Evolutionary conservation across 92 coral and sea anemone species (phyloP).

Genomic region (Epizoanthus fatuus): DNA sequence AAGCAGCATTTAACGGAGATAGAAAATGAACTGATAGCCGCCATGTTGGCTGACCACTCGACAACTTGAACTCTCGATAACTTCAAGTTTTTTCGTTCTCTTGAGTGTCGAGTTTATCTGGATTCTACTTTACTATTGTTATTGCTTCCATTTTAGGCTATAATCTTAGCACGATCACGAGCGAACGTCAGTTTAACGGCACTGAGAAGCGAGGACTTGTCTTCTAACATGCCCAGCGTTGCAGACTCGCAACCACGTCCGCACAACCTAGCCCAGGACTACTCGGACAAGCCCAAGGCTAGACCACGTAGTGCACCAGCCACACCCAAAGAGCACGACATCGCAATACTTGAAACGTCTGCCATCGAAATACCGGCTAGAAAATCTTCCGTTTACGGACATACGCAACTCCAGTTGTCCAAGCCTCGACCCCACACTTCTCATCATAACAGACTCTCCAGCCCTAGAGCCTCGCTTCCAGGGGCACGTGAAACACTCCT

Average conservation of each 20-base stretch:
- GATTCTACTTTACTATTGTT: not conserved
- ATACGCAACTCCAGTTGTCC: constrained; percentile 19
- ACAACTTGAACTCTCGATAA: too few species aligned
- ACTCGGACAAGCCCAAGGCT: constrained; percentile 8
- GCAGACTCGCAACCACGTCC: not conserved
- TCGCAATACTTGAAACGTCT: constrained; percentile 65
- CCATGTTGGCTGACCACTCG: too few species aligned
- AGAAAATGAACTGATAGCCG: too few species aligned
- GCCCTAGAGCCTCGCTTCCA: constrained; percentile 70
- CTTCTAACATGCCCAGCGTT: not conserved
- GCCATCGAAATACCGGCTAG: constrained; percentile 29
- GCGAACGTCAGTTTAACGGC: constrained; percentile 87
- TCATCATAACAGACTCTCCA: constrained; percentile 63
- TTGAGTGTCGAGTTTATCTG: too few species aligned
- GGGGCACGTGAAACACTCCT: constrained; percentile 70
- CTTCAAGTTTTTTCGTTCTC: too few species aligned
- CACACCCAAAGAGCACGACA: constrained; percentile 68
- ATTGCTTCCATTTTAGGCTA: constrained; percentile 55
- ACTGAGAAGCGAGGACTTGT: constrained; percentile 64
- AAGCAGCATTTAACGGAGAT: too few species aligned
- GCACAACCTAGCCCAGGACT: not conserved
- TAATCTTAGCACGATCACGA: constrained; percentile 81
- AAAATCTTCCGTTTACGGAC: not conserved
- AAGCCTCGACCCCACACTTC: constrained; percentile 80
- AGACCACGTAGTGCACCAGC: constrained; percentile 84